Percentiles rank a stretch among this genome's conserved stretches.
These are phyloP conservation scores for Ptilorrhoa leucosticta DNA, from an alignment of 2,113 vertebrate genomes.

Conservation along the genomic window DNA sequence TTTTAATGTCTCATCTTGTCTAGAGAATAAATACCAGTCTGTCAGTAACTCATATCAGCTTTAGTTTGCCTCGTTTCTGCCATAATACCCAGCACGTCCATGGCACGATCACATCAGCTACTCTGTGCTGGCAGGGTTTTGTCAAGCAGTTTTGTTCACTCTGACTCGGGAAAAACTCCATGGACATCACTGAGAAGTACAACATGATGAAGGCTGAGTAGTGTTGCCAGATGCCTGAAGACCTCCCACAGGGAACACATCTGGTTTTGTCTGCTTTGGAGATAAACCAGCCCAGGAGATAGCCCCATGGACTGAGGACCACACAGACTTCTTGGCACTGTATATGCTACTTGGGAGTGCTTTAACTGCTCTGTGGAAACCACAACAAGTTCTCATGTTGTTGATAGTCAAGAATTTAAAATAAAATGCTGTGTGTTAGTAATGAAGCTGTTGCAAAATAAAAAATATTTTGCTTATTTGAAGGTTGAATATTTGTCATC, in stretches of 20 bases:
- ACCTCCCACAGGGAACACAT: background rate
- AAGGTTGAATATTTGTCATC: background rate
- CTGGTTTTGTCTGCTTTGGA: background rate
- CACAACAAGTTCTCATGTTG: background rate
- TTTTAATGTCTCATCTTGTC: background rate
- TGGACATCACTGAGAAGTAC: background rate
- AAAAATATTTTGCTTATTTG: background rate
- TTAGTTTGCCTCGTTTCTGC: background rate
- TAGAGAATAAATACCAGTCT: background rate
- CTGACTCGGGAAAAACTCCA: background rate
- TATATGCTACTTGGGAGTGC: background rate
- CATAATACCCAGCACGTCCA: fast-evolving
- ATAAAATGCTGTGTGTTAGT: background rate
- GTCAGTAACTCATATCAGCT: background rate
- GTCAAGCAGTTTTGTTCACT: background rate
- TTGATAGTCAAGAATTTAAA: background rate
- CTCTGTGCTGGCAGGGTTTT: background rate
- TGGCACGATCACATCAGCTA: fast-evolving
- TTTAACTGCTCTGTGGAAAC: background rate
- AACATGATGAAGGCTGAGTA: background rate
- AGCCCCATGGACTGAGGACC: background rate
- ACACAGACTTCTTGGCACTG: background rate
- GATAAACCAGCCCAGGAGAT: background rate
- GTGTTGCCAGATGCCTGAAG: background rate
- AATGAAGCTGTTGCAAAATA: background rate